Evolutionary conservation across 2,113 vertebrate genomes (phyloP).

Genomic region (Planiliza haematocheilus): DNA sequence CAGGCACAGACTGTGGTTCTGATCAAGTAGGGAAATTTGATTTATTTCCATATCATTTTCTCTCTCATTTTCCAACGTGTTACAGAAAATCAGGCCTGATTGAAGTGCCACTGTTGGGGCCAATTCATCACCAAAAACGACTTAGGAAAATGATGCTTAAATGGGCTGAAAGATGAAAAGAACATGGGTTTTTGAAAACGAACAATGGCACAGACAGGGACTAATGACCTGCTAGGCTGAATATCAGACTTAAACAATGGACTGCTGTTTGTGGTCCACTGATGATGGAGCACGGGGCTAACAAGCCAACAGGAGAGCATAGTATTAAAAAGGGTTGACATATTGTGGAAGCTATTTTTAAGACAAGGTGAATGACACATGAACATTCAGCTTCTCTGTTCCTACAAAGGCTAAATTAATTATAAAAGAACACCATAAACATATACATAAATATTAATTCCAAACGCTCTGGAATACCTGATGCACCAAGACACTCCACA

Average conservation of each 20-base stretch:
- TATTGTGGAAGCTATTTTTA: slow-evolving; percentile 22
- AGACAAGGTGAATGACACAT: slow-evolving; percentile 11
- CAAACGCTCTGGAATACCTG: not conserved
- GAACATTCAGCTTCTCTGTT: slow-evolving; percentile 5
- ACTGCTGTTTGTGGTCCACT: slow-evolving; percentile 56
- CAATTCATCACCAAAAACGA: slow-evolving; percentile 80
- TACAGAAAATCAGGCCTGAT: slow-evolving; percentile 78
- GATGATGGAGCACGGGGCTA: slow-evolving; percentile 48
- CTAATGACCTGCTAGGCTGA: slow-evolving; percentile 73
- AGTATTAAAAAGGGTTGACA: slow-evolving; percentile 30
- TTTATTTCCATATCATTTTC: slow-evolving; percentile 86
- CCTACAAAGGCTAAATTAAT: not conserved
- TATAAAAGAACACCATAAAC: not conserved
- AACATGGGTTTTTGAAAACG: slow-evolving; percentile 79
- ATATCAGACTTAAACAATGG: slow-evolving; percentile 66
- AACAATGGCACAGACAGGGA: slow-evolving; percentile 69
- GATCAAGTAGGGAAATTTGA: slow-evolving; percentile 84
- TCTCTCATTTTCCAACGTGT: slow-evolving; percentile 76
- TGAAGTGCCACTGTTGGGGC: slow-evolving; percentile 79
- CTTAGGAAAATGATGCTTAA: slow-evolving; percentile 80
- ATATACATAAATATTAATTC: not conserved
- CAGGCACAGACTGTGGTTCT: slow-evolving; percentile 75
- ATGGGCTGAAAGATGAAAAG: slow-evolving; percentile 81
- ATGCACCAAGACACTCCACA: not conserved
- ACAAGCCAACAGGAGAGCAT: slow-evolving; percentile 45